Evolutionary conservation across 1,140 invertebrate species (phyloP).

Genomic region (Drosophila obscura): DNA sequence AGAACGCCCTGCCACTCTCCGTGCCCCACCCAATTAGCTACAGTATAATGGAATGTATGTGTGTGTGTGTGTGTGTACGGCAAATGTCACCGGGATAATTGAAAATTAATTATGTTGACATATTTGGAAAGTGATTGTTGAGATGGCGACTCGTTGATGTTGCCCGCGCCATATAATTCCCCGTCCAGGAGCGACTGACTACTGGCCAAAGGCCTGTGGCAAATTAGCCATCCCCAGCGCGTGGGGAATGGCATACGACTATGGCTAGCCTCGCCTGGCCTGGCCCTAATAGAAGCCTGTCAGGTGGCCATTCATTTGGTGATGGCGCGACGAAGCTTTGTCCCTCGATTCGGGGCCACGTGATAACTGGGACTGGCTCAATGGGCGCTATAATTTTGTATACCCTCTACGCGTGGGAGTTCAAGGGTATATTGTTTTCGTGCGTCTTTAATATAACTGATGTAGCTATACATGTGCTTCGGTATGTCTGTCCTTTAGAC

Average conservation of each 20-base stretch:
- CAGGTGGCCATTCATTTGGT: slow-evolving; percentile 65
- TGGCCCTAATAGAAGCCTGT: slow-evolving; percentile 54
- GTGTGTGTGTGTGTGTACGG: slow-evolving; percentile 14
- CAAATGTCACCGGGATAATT: slow-evolving; percentile 76
- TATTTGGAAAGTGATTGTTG: slow-evolving; percentile 81
- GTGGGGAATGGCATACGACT: neutral
- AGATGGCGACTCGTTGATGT: slow-evolving; percentile 64
- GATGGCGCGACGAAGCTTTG: slow-evolving; percentile 28
- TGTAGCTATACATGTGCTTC: too few species aligned
- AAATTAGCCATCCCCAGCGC: slow-evolving; percentile 47
- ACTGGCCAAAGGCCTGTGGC: slow-evolving; percentile 34
- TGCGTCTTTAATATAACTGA: slow-evolving; percentile 30
- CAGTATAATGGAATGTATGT: neutral
- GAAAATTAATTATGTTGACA: slow-evolving; percentile 83
- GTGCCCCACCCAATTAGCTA: slow-evolving; percentile 27
- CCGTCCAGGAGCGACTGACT: neutral
- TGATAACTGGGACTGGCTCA: neutral
- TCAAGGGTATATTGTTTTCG: too few species aligned
- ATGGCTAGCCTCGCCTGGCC: neutral
- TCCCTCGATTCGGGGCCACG: slow-evolving; percentile 38
- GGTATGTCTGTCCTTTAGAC: too few species aligned
- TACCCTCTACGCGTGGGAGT: too few species aligned
- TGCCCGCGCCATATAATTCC: slow-evolving; percentile 60
- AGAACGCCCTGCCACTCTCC: slow-evolving; percentile 38
- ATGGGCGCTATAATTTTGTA: slow-evolving; percentile 42